phyloP scores from a whole-genome alignment of 2,113 vertebrate species.

The Patagioenas fasciata region DNA sequence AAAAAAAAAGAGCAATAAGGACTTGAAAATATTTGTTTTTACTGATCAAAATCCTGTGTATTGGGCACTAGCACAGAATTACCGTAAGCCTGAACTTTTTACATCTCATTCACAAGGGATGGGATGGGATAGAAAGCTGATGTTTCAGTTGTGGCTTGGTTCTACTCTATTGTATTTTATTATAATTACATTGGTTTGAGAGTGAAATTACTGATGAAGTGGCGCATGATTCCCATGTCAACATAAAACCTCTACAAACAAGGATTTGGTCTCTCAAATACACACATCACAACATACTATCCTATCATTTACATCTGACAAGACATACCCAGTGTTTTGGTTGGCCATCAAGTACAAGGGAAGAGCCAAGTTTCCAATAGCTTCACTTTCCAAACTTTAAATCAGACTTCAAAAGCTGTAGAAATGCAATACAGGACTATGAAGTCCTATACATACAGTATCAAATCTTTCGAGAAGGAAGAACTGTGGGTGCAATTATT shows the following conservation, averaged over 20 bases:
- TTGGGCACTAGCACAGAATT: background rate
- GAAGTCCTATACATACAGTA: constrained; percentile 26
- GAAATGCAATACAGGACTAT: constrained; percentile 25
- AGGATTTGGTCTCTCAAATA: constrained; percentile 63
- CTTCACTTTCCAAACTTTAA: constrained; percentile 50
- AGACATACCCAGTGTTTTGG: constrained; percentile 61
- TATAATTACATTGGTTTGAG: constrained; percentile 62
- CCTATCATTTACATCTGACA: constrained; percentile 63
- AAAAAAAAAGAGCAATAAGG: background rate
- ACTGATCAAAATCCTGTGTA: background rate
- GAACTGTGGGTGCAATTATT: constrained; percentile 17
- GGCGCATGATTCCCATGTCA: constrained; percentile 65
- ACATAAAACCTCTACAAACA: constrained; percentile 68
- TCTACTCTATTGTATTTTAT: constrained; percentile 65
- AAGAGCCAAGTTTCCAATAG: constrained; percentile 56
- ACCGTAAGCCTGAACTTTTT: constrained; percentile 64
- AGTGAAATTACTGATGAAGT: constrained; percentile 72
- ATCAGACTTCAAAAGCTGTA: constrained; percentile 42
- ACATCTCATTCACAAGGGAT: constrained; percentile 58
- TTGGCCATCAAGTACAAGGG: constrained; percentile 34
- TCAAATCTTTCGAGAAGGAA: constrained; percentile 22
- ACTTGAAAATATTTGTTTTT: background rate
- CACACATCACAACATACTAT: constrained; percentile 45
- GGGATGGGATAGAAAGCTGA: constrained; percentile 17
- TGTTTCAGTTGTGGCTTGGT: constrained; percentile 67